A percentile compares a stretch with the other conserved stretches of the same genome.
phyloP scores from a whole-genome alignment of 2,888 invertebrate genomes.

The Cephus runcator region DNA sequence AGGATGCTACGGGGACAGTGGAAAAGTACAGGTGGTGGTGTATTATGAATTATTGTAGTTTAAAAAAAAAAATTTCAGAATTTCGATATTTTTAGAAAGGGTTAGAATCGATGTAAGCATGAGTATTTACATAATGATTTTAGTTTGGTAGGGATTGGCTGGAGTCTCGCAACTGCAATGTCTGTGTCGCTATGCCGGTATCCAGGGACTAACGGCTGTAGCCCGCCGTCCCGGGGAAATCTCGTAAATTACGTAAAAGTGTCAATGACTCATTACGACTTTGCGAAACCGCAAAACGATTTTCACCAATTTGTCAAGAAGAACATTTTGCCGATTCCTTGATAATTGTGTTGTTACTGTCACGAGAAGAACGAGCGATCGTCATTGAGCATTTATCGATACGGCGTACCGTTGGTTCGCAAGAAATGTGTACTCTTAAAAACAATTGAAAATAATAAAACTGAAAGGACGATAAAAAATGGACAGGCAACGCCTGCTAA shows the following conservation, averaged over 20 bases:
- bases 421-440: not conserved
- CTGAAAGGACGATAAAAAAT: not conserved
- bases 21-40: not conserved
- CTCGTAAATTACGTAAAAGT: constrained; percentile 27
- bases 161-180: not conserved
- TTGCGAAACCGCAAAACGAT: constrained; percentile 15
- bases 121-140: not conserved
- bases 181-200: constrained; percentile 8
- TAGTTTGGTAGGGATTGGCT: not conserved
- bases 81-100: not conserved
- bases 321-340: not conserved
- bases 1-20: not conserved
- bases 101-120: not conserved
- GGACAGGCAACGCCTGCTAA: not conserved
- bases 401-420: not conserved
- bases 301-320: constrained; percentile 14
- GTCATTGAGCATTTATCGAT: not conserved
- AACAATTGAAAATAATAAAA: not conserved
- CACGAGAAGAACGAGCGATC: not conserved
- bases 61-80: not conserved
- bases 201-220: constrained; percentile 7
- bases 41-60: not conserved
- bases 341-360: not conserved
- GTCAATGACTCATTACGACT: constrained; percentile 29
- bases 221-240: constrained; percentile 15